Base-by-base conservation (phyloP, 2,888 invertebrate species). In the Melieria crassipennis region DNA sequence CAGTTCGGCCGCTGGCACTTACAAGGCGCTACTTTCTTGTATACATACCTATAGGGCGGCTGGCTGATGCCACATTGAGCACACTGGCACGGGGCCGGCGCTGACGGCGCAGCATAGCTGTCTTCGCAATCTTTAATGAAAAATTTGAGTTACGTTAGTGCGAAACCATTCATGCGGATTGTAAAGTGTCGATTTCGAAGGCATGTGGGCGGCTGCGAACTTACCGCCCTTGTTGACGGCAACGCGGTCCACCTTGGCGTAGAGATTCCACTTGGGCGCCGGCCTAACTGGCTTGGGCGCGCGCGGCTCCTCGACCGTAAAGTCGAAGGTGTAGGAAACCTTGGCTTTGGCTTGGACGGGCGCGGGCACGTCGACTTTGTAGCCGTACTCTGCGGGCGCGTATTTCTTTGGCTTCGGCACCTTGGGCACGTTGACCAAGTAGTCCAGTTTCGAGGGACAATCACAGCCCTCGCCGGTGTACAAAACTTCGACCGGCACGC, bases 281-380 rank as follows among this genome's bases (percentile, higher is more conserved):
- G 66, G 47, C 16, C 76, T 76, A 1, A 75, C 75, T 4, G 78
- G 78, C 7, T 75, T 43, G 1, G 80, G 79, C 7, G 78, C 73
- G 9, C 78, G 75, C 0, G 86, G 86, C 48, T 85, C 79, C 69
- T 86, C 84, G 5, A 85, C 82, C 47, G 78, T 78, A 43, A 85
- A 82, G 67, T 86, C 86, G 48, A 85, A 82, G 58, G 80, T 81
- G 47, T 84, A 85, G 43, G 79, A 77, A 4, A 84, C 80, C 69
- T 81, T 79, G 5, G 81, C 76, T 71, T 81, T 80, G 7, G 81
- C 56, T 63, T 75, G 77, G 3, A 77, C 72, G n/a, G 84, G 68
- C 16, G 47, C 56, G 9, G 84, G 83, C 7, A 78, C 78, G 16
- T 85, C 85, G 13, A 85, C 74, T 10, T 80, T 82, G 68, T 85